Evolutionary conservation across 2,888 invertebrate species (phyloP).

Genomic region (Pseudeuparius sepicola): DNA sequence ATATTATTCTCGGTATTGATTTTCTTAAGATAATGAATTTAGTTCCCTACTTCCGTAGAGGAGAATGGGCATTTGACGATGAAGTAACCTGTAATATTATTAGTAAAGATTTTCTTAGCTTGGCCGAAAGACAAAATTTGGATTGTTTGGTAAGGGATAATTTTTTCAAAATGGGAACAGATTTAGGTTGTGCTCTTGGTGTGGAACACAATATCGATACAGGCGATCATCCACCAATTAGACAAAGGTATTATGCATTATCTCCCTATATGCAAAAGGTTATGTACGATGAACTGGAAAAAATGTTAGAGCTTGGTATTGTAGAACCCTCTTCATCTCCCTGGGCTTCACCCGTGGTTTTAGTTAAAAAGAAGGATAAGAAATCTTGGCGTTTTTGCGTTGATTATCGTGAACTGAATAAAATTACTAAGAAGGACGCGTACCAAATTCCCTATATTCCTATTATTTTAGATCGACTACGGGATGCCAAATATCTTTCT

Average conservation of each 20-base stretch:
- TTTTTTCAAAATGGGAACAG: constrained; percentile 8
- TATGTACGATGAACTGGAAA: constrained; percentile 19
- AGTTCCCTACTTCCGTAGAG: too few relatives aligned
- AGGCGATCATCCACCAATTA: constrained; percentile 13
- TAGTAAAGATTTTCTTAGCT: too few relatives aligned
- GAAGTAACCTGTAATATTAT: too few relatives aligned
- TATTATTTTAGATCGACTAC: too few relatives aligned
- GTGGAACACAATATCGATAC: constrained; percentile 15
- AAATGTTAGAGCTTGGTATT: too few relatives aligned
- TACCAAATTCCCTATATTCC: too few relatives aligned
- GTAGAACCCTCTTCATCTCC: constrained; percentile 26
- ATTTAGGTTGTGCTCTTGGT: constrained; percentile 13
- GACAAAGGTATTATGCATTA: constrained; percentile 16
- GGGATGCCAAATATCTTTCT: too few relatives aligned
- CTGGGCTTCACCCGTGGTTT: constrained; percentile 24
- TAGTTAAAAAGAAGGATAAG: constrained; percentile 30
- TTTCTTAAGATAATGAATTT: too few relatives aligned
- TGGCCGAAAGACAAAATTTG: too few relatives aligned
- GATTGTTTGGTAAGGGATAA: neutral
- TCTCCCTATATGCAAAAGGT: constrained; percentile 14
- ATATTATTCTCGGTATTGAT: constrained; percentile 1
- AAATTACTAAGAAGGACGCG: constrained; percentile 17
- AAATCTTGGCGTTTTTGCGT: constrained; percentile 21
- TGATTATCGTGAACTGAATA: constrained; percentile 22
- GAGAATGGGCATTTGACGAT: too few relatives aligned